Evolutionary conservation across 2,888 invertebrate genomes (phyloP).

Genomic region (Calephelis perditalis): DNA sequence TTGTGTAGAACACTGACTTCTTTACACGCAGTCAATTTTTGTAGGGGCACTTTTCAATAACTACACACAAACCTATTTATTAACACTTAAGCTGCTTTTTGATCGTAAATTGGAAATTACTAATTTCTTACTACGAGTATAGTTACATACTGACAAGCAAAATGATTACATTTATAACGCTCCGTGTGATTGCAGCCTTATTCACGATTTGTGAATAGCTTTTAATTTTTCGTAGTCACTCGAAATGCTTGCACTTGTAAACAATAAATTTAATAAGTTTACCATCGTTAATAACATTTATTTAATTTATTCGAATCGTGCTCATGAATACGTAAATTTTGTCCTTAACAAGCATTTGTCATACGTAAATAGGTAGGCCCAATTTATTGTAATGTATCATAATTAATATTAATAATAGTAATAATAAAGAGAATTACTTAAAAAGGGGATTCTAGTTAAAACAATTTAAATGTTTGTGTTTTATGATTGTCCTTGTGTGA

Average conservation of each 20-base stretch:
- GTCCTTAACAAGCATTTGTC: slow-evolving; percentile 65
- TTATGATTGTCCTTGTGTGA: slow-evolving; percentile 73
- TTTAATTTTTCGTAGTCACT: slow-evolving; percentile 44
- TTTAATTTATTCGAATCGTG: slow-evolving; percentile 61
- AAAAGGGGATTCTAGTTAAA: slow-evolving; percentile 64
- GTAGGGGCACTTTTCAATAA: too few species aligned
- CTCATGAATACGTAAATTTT: slow-evolving; percentile 71
- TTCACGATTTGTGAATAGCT: slow-evolving; percentile 3
- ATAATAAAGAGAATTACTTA: slow-evolving; percentile 68
- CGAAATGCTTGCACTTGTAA: slow-evolving; percentile 35
- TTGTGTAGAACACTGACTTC: too few species aligned
- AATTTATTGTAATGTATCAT: slow-evolving; percentile 74
- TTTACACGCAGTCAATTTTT: too few species aligned
- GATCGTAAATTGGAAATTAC: too few species aligned
- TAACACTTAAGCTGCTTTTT: too few species aligned
- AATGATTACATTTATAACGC: not conserved
- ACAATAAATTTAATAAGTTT: slow-evolving; percentile 47
- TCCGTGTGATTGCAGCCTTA: slow-evolving; percentile 5
- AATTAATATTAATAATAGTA: slow-evolving; percentile 58
- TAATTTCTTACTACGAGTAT: too few species aligned
- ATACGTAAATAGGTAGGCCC: slow-evolving; percentile 76
- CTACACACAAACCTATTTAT: too few species aligned
- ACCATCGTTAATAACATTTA: slow-evolving; percentile 48
- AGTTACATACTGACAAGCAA: too few species aligned
- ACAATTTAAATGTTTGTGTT: slow-evolving; percentile 73